Evolutionary conservation across 37 sponge, comb jelly and placozoan species (phyloP).

Genomic region (Geodia barretti): DNA sequence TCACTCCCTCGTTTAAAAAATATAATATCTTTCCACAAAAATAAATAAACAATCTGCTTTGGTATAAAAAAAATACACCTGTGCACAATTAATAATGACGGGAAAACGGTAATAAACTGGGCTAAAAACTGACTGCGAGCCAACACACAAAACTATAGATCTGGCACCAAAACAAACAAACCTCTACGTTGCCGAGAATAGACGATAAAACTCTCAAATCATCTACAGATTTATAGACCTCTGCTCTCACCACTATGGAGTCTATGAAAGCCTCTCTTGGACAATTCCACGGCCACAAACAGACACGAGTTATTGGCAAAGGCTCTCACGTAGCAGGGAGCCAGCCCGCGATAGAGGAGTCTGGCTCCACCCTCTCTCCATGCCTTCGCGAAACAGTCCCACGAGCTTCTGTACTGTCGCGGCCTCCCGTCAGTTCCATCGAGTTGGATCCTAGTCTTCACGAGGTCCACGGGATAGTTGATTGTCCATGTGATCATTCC

Average conservation of each 20-base stretch:
- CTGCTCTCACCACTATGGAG: neutral
- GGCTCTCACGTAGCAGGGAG: neutral
- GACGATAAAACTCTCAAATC: too few species aligned
- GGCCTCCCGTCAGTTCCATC: constrained; percentile 54
- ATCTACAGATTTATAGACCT: too few species aligned
- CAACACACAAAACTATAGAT: too few species aligned
- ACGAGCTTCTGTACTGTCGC: constrained; percentile 46
- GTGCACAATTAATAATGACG: too few species aligned
- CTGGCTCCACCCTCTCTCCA: constrained; percentile 9
- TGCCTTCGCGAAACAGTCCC: constrained; percentile 79
- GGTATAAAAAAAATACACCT: too few species aligned
- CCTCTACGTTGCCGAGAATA: too few species aligned
- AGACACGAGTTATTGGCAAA: neutral
- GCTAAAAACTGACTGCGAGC: too few species aligned
- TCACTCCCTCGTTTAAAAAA: too few species aligned
- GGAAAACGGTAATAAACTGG: too few species aligned
- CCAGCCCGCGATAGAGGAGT: neutral
- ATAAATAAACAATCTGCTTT: too few species aligned
- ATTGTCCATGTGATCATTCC: constrained; percentile 68
- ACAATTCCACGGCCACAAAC: neutral
- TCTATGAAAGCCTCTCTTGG: neutral
- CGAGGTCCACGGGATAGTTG: constrained; percentile 84
- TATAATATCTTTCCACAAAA: too few species aligned
- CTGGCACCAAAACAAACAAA: too few species aligned
- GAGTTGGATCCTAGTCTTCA: constrained; percentile 85